Evolutionary conservation across 1,140 invertebrate genomes (phyloP), one percentile per base, ranked within the genome.

Genomic region (Vanessa atalanta): DNA sequence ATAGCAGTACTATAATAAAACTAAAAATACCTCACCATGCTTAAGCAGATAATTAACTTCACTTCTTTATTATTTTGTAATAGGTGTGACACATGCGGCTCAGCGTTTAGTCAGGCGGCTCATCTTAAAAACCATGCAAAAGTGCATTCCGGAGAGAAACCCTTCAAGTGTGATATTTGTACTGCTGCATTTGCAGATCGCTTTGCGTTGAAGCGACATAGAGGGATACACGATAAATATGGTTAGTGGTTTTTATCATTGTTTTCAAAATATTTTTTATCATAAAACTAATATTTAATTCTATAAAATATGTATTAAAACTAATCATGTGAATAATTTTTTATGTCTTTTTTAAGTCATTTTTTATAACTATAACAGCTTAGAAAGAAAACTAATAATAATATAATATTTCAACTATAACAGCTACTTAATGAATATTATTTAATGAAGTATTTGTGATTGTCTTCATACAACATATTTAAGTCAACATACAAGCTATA

Each of bases 121-220:
- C 96, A 97, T 92, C 91, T 97, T 31, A 97, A 97, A 86, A 97
- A 97, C 91, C 96, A 97, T 78, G 96, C 96, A 20, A 97, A 97
- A 87, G 95, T 96, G 63, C 96, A 96, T 90, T 96, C 96, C 1
- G 96, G 96, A 2, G 95, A 95, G 85, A 95, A 95, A 79, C 95
- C 94, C 4, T 95, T 94, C 88, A 96, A 96, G 88, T 97, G 97
- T 88, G 96, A 97, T 85, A 97, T 97, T 78, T 97, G 97, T 83
- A 96, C 96, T 53, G 97, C 97, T n/a, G 96, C 96, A 53, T 97
- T 97, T 83, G 96, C 96, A 13, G 96, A 97, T 92, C 94, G 96
- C 66, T 97, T 97, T 84, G 96, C 96, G 2, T 87, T 97, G 50
- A 97, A 97, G 80, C 93, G 96, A 73, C 96, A 97, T 86, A 94